Conservation (phyloP, 2,113 vertebrate genomes). For the Kryptolebias marmoratus region DNA sequence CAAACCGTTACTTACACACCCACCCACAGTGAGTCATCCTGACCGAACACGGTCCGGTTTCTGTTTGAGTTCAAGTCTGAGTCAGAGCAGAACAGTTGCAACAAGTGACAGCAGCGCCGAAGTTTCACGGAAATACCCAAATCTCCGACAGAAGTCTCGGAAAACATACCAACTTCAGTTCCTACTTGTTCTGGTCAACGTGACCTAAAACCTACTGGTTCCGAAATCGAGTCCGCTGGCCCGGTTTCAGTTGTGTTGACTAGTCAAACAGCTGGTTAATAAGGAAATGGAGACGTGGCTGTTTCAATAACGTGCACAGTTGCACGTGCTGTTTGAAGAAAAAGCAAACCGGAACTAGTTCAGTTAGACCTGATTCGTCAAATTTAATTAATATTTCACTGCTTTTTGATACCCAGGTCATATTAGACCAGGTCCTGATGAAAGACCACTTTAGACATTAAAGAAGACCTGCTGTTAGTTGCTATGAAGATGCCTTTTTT, state of each 20-base stretch:
- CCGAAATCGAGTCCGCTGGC: not conserved
- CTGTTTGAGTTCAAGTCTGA: not conserved
- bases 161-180: not conserved
- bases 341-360: not conserved
- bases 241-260: not conserved
- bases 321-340: not conserved
- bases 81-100: not conserved
- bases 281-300: not conserved
- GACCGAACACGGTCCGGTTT: not conserved
- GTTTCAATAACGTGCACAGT: not conserved
- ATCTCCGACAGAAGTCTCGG: accelerated
- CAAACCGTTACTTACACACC: not conserved
- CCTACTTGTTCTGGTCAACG: too few species aligned
- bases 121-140: accelerated
- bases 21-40: not conserved
- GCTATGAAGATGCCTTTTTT: too few species aligned
- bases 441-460: too few species aligned
- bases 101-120: not conserved
- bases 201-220: not conserved
- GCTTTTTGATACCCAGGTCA: not conserved
- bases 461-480: too few species aligned
- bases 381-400: too few species aligned
- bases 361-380: too few species aligned
- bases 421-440: not conserved
- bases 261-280: not conserved